These are phyloP conservation scores for Apamea monoglypha DNA, from an alignment of 2,888 invertebrate species.

Conservation along the genomic window DNA sequence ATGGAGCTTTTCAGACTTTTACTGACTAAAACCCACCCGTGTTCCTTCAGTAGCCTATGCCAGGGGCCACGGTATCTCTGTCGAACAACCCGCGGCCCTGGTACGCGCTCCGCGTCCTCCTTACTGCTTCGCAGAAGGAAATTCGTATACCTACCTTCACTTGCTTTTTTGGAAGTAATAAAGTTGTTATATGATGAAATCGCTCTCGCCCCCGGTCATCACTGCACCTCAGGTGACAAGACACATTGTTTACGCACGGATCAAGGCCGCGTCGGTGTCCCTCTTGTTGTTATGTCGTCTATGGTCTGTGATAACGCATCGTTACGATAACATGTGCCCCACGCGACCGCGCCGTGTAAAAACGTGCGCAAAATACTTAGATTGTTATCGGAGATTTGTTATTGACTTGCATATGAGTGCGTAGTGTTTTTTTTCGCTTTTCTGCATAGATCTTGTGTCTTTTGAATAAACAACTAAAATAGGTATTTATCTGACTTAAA, in stretches of 20 bases:
- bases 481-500: too few relatives aligned
- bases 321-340: slow-evolving; percentile 26
- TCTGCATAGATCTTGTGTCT: background rate
- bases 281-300: slow-evolving; percentile 15
- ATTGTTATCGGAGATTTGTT: slow-evolving; percentile 12
- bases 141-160: too few relatives aligned
- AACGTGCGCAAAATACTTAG: background rate
- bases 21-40: too few relatives aligned
- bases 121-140: too few relatives aligned
- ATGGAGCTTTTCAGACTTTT: too few relatives aligned
- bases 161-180: too few relatives aligned
- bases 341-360: background rate
- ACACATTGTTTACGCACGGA: slow-evolving; percentile 49
- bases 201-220: slow-evolving; percentile 28
- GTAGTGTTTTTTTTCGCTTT: background rate
- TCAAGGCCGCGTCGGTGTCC: slow-evolving; percentile 38
- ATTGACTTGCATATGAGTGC: background rate
- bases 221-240: background rate
- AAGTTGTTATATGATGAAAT: background rate
- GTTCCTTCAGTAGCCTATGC: too few relatives aligned
- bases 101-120: too few relatives aligned
- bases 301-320: slow-evolving; percentile 42
- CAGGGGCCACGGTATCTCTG: too few relatives aligned
- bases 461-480: background rate
- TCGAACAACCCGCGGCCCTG: too few relatives aligned